phyloP scores from a whole-genome alignment of 2,888 invertebrate species.

The Entomobrya multifasciata region DNA sequence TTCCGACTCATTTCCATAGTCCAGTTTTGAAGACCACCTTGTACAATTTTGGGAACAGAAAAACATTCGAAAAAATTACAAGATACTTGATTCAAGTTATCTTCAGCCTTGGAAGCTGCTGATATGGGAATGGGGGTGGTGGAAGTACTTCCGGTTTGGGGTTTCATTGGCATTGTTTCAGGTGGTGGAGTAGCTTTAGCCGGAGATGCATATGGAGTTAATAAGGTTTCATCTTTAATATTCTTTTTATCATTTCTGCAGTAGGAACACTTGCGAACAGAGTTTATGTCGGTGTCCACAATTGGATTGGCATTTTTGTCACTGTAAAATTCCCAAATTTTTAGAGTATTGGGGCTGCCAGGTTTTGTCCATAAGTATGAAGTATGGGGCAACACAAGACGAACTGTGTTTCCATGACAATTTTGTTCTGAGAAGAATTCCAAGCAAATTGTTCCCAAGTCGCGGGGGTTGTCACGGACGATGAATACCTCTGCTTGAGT shows the following conservation, averaged over 20 bases:
- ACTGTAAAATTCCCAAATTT: slow-evolving; percentile 16
- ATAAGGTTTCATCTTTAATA: not conserved
- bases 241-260: not conserved
- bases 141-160: not conserved
- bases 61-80: no score
- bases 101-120: no score
- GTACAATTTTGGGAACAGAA: no score
- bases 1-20: no score
- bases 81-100: no score
- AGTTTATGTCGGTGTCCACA: not conserved
- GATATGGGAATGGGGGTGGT: not conserved
- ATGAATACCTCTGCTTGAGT: not conserved
- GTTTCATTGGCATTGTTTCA: not conserved
- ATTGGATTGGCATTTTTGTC: not conserved
- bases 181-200: not conserved
- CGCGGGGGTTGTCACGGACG: not conserved
- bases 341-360: no score
- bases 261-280: not conserved
- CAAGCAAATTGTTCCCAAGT: not conserved
- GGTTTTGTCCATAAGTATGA: not conserved
- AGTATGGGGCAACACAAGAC: not conserved
- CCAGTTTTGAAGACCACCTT: no score
- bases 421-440: not conserved
- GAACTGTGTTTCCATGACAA: not conserved
- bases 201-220: not conserved